These are phyloP conservation scores for Orycteropus afer DNA, from an alignment of 2,113 vertebrate genomes.

Conservation along the genomic window DNA sequence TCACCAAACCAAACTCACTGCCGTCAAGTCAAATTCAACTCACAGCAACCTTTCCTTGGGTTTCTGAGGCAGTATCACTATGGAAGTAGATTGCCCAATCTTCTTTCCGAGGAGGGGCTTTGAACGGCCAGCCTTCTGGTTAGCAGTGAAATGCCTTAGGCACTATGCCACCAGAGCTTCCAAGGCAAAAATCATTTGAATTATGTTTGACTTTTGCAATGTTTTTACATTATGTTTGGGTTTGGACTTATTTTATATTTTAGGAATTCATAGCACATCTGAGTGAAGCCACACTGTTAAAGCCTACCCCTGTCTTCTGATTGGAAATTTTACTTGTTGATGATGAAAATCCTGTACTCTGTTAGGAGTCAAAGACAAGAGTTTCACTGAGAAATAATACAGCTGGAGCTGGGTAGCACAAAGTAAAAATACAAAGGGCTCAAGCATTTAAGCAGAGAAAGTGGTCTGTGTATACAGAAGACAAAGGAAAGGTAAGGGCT, in stretches of 20 bases:
- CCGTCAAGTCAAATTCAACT: too few relatives aligned
- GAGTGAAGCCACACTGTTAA: background rate
- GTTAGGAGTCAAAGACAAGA: background rate
- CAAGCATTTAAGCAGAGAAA: background rate
- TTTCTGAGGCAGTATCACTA: too few relatives aligned
- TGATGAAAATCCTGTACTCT: background rate
- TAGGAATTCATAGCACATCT: slow-evolving; percentile 38
- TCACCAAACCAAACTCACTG: too few relatives aligned
- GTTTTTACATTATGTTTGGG: slow-evolving; percentile 19
- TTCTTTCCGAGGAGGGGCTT: too few relatives aligned
- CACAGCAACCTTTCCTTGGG: too few relatives aligned
- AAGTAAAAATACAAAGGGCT: background rate
- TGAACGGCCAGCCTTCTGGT: too few relatives aligned
- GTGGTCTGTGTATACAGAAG: background rate
- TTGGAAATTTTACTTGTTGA: background rate
- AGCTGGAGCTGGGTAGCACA: background rate
- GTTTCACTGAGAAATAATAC: background rate
- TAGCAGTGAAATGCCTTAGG: too few relatives aligned
- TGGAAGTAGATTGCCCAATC: too few relatives aligned
- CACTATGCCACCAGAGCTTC: too few relatives aligned
- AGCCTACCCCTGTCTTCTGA: background rate
- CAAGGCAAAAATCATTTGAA: background rate
- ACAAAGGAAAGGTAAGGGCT: background rate
- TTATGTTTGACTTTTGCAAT: slow-evolving; percentile 31
- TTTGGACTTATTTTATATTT: background rate